Percentiles rank a stretch among this genome's conserved stretches.
Conservation (phyloP, 2,113 vertebrate genomes). For the Oceanites oceanicus region DNA sequence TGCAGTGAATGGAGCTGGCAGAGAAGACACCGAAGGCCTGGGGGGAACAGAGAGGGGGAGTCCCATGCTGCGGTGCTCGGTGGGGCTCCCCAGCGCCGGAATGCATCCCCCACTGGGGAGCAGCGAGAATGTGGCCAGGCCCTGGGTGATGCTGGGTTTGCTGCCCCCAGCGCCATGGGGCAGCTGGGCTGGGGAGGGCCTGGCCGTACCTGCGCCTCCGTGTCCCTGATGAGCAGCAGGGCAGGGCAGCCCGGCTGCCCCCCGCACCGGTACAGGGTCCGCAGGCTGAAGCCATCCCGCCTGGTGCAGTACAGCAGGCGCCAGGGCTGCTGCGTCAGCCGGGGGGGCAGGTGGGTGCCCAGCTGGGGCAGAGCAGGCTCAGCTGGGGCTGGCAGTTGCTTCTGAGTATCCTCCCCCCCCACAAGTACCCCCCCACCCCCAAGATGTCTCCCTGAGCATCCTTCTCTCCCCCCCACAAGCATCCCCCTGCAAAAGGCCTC, state of each 20-base stretch:
- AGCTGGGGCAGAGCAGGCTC: background rate
- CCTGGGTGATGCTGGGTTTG: fast-evolving
- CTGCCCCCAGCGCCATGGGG: background rate
- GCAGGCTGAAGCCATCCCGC: slow-evolving; percentile 6
- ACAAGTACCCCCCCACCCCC: background rate
- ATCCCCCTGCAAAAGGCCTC: background rate
- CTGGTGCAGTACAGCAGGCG: background rate
- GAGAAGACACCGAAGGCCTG: slow-evolving; percentile 78
- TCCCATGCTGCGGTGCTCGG: fast-evolving
- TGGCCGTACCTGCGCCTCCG: fast-evolving
- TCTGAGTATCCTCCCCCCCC: background rate
- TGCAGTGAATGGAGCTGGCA: slow-evolving; percentile 61
- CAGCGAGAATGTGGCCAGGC: background rate
- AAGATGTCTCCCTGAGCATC: background rate
- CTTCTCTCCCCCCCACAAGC: background rate
- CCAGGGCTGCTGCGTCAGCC: background rate
- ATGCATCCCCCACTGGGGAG: background rate
- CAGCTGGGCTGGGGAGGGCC: background rate
- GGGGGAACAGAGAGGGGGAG: background rate
- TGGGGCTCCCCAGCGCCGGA: fast-evolving
- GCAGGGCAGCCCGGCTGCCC: background rate
- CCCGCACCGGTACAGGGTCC: background rate
- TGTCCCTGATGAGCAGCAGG: slow-evolving; percentile 29
- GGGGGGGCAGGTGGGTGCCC: background rate
- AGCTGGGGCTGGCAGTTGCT: background rate